Evolutionary conservation across 2,797 vertebrate species (phyloP).

Genomic region (Nannoperca australis): DNA sequence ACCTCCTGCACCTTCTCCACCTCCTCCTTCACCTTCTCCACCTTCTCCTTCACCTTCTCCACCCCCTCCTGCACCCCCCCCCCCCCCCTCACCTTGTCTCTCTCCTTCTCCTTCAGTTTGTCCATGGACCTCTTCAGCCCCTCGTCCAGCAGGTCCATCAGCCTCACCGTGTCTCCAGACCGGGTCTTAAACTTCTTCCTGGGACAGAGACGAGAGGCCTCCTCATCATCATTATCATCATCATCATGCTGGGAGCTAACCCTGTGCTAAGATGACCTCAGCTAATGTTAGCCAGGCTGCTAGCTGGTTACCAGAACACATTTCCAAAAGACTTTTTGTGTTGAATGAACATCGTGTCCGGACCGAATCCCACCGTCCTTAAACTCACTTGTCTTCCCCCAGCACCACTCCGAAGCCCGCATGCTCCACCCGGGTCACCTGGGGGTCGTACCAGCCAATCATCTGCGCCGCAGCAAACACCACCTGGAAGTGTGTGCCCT

Average conservation of each 20-base stretch:
- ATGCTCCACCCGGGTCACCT: constrained; percentile 91
- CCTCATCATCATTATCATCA: too few relatives aligned
- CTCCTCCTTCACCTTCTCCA: too few relatives aligned
- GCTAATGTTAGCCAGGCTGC: too few relatives aligned
- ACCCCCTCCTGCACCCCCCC: too few relatives aligned
- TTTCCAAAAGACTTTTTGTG: too few relatives aligned
- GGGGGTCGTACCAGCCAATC: constrained; percentile 96
- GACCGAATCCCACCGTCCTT: too few relatives aligned
- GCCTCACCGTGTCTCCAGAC: constrained; percentile 93
- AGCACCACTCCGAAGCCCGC: constrained; percentile 96
- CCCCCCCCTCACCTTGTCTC: constrained; percentile 94
- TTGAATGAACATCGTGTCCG: too few relatives aligned
- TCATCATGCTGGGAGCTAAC: too few relatives aligned
- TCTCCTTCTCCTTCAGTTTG: constrained; percentile 95
- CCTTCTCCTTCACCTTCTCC: too few relatives aligned
- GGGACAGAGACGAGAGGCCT: constrained; percentile 32
- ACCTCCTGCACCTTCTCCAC: too few relatives aligned
- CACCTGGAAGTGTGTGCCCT: constrained; percentile 93
- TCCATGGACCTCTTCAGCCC: constrained; percentile 97
- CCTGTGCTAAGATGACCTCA: too few relatives aligned
- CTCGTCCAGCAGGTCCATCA: constrained; percentile 95
- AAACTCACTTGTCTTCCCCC: constrained; percentile 80
- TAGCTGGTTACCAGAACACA: too few relatives aligned
- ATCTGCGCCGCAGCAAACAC: constrained; percentile 91
- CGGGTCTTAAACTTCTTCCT: constrained; percentile 99